phyloP scores from a whole-genome alignment of 1,140 invertebrate species.

The Drosophila bocki region DNA sequence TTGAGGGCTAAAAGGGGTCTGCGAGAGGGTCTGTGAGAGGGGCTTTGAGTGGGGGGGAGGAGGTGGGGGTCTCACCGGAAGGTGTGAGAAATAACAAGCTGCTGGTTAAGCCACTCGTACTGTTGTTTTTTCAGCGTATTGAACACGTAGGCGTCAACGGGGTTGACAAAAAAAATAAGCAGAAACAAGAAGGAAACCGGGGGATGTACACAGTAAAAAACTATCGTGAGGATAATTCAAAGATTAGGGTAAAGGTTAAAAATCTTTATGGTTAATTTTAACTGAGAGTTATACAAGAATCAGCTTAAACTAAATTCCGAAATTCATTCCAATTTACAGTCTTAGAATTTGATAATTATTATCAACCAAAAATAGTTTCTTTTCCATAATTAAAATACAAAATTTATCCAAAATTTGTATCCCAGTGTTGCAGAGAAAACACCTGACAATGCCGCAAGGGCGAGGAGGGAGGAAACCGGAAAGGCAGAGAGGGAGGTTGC shows the following conservation, averaged over 20 bases:
- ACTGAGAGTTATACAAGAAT: background rate
- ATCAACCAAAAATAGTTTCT: too few relatives aligned
- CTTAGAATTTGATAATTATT: background rate
- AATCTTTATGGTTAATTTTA: background rate
- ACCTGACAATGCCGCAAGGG: conserved; percentile 44
- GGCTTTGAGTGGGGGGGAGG: background rate
- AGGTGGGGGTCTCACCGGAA: background rate
- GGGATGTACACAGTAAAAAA: conserved; percentile 25
- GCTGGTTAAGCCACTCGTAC: conserved; percentile 37
- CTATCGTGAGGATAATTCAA: background rate
- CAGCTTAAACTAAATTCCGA: too few relatives aligned
- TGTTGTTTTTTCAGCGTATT: conserved; percentile 40
- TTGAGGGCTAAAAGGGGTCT: conserved; percentile 8
- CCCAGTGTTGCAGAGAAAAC: conserved; percentile 35
- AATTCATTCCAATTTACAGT: background rate
- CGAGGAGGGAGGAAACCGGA: conserved; percentile 10
- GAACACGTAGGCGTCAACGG: conserved; percentile 60
- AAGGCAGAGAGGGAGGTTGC: conserved; percentile 6
- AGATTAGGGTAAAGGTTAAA: too few relatives aligned
- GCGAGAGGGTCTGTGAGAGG: background rate
- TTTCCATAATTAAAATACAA: background rate
- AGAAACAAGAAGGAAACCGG: conserved; percentile 10
- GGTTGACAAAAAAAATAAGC: conserved; percentile 34
- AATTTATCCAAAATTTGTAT: background rate
- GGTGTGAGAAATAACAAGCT: conserved; percentile 59